These are phyloP conservation scores for Drosophila kambysellisi DNA, from an alignment of 2,888 invertebrate genomes.

Conservation along the genomic window DNA sequence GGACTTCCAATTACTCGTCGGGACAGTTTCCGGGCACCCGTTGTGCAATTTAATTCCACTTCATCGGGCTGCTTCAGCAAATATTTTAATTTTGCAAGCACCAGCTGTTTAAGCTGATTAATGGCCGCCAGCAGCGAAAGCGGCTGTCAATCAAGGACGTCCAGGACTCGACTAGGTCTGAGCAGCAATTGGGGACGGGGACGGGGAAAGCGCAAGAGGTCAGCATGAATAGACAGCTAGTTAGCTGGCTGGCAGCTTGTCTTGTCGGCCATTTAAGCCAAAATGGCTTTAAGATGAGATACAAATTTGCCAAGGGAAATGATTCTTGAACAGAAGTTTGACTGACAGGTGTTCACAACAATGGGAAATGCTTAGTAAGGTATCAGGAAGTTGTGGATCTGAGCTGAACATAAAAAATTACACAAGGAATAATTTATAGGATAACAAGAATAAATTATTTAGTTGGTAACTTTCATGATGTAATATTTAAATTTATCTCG, in stretches of 20 bases:
- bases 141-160: constrained; percentile 66
- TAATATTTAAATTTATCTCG: neutral
- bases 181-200: no score
- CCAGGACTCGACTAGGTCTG: constrained; percentile 23
- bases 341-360: constrained; percentile 18
- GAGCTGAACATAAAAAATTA: neutral
- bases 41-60: constrained; percentile 50
- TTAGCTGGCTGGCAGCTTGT: constrained; percentile 56
- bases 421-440: neutral
- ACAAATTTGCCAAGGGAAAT: constrained; percentile 28
- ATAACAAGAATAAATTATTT: neutral
- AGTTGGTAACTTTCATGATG: neutral
- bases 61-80: constrained; percentile 46
- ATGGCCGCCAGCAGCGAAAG: constrained; percentile 61
- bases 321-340: constrained; percentile 5
- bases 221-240: constrained; percentile 57
- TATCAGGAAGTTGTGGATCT: neutral
- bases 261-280: constrained; percentile 56
- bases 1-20: constrained; percentile 1
- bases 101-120: constrained; percentile 72
- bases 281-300: constrained; percentile 59
- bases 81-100: constrained; percentile 72
- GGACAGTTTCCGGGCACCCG: neutral
- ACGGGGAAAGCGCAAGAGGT: neutral
- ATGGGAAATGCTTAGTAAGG: constrained; percentile 10